Conservation (phyloP, 2,797 vertebrate genomes). For the Schizopygopsis malacanthus region DNA sequence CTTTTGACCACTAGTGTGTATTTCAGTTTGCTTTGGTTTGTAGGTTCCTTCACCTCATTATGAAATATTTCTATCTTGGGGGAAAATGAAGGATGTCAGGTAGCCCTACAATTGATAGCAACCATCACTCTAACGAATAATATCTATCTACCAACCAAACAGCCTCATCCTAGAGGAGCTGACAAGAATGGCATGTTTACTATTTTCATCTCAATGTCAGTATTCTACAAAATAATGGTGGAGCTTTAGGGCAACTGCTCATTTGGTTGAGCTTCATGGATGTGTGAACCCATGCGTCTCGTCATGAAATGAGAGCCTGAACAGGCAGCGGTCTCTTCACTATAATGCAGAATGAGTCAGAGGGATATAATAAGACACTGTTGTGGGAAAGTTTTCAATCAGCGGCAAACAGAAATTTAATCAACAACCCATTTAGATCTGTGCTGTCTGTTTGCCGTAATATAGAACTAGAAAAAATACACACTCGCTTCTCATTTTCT, state of each 20-base stretch:
- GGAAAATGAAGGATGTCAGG: conserved; percentile 23
- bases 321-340: conserved; percentile 3
- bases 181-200: conserved; percentile 42
- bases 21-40: background rate
- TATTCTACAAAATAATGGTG: conserved; percentile 21
- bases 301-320: conserved; percentile 20
- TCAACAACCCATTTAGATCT: conserved; percentile 19
- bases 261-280: conserved; percentile 42
- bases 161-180: conserved; percentile 5
- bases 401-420: conserved; percentile 4
- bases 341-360: conserved; percentile 30
- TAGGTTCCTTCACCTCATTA: background rate
- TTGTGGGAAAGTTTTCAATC: conserved; percentile 11
- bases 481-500: background rate
- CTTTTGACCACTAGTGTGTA: background rate
- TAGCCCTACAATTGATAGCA: conserved; percentile 21
- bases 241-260: conserved; percentile 36
- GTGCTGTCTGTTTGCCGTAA: background rate
- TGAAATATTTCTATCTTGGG: conserved; percentile 21
- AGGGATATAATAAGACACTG: conserved; percentile 29
- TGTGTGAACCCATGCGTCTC: conserved; percentile 30
- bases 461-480: conserved; percentile 11
- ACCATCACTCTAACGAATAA: conserved; percentile 26
- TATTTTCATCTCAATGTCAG: conserved; percentile 50
- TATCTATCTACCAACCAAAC: conserved; percentile 38